These are phyloP conservation scores for Sebastes goodei DNA, from an alignment of 2,797 vertebrate genomes.

Conservation along the genomic window DNA sequence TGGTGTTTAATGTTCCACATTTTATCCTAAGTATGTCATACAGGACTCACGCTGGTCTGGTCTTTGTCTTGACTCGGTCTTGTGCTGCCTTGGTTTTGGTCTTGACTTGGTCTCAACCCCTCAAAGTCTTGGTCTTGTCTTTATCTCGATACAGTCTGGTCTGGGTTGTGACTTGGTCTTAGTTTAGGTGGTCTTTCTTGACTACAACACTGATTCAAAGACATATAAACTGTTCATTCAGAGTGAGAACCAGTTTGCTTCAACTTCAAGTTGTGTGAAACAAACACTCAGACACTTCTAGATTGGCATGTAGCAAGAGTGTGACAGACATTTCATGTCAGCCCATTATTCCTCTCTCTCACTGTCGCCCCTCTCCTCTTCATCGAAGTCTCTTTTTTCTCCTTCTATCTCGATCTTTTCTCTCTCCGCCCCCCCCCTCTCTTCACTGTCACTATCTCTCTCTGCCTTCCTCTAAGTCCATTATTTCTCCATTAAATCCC, in stretches of 20 bases:
- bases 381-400: background rate
- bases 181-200: background rate
- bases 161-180: background rate
- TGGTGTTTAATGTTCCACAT: background rate
- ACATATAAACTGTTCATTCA: too few species aligned
- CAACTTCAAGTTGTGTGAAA: background rate
- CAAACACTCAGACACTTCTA: too few species aligned
- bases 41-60: background rate
- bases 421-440: background rate
- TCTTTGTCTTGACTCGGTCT: background rate
- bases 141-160: background rate
- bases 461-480: constrained; percentile 25
- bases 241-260: background rate
- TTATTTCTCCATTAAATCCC: constrained; percentile 67
- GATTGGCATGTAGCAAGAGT: background rate
- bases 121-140: background rate
- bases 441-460: background rate
- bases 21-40: too few species aligned
- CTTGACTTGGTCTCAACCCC: background rate
- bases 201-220: too few species aligned
- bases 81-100: background rate
- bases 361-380: background rate
- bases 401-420: background rate
- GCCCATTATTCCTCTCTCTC: background rate
- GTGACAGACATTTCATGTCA: constrained; percentile 26